Base-by-base conservation (phyloP, 2,888 invertebrate genomes). In the Tenthredo livida region DNA sequence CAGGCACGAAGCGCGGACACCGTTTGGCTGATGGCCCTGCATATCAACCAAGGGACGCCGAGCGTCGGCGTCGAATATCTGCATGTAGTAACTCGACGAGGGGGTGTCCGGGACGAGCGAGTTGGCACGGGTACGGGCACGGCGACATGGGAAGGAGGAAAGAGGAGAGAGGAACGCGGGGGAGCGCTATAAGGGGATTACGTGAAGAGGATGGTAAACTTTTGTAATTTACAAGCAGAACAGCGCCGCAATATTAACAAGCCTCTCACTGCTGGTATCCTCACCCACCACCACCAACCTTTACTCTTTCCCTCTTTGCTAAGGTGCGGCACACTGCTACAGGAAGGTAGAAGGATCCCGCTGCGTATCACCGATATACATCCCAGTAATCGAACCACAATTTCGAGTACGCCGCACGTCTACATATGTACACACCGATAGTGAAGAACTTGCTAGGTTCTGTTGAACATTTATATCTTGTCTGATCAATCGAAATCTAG, bases 181-280 rank as follows among this genome's bases (percentile, higher is more conserved):
- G 50, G 75, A 73, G 40, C 58, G 58, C 72, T 85, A 85, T 82
- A 82, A 85, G 85, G 80, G 82, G 85, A 85, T 85, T 85, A 85
- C 85, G 85, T 85, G 85, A 72, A 85, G 85, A 85, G 85, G 85
- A 85, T 85, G 83, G 82, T 82, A 85, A 85, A 85, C 85, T 85
- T 85, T 85, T 85, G 85, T 85, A 85, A 85, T 85, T 85, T 85
- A 85, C 85, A 85, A 85, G 80, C 67, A 85, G 85, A 85, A 85
- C 85, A 85, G 70, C 85, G 80, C 47, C 80, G 85, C 85, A 85
- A 85, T 85, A 85, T 85, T 85, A 85, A 85, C 85, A 85, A 85
- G 85, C 78, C 70, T 50, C 78, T 77, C 77, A 29, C 50, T 67
- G 43, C 33, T 29, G 65, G 43, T 58, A 43, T 83, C 83, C 40